Evolutionary conservation across 1,140 invertebrate species (phyloP), one percentile per base, ranked within the genome.

Genomic region (Hycleus phaleratus): DNA sequence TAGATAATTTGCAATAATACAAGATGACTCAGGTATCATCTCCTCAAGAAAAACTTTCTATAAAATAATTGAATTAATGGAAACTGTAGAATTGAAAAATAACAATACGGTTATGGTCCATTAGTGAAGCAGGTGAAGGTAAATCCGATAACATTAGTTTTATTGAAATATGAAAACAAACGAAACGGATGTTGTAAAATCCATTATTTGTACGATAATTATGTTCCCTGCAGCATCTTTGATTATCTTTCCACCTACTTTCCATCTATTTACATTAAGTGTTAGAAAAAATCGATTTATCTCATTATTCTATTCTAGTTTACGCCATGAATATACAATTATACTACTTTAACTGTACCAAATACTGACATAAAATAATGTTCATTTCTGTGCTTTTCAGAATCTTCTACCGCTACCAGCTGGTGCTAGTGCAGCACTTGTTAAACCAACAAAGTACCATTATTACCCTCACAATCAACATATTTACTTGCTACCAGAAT

Each of bases 391-490:
- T 12, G 4, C 24, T 18, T 86, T 81, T 65, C 82, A 88, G 87
- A 87, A 75, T 44, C 72, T 85, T 60, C 79, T 86, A 63, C 81
- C 85, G 64, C 75, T 85, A 69, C 85, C 85, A 68, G 85, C 83
- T 61, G 83, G 82, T 32, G 84, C 84, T 2, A 81, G 82, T 47
- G 78, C 77, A n/a, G 83, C 84, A 42, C 72, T 85, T 26, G 81
- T 83, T 25, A 92, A 92, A 72, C 89, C 90, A 3, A 93, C 90
- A 40, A 93, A 92, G 78, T 93, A 94, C 77, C 90, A 94, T 72
- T 93, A 91, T 77, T 93, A 92, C 74, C 90, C 90, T n/a, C 91
- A 93, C 77, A 93, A 93, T 76, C 90, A 93, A 74, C 90, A 93
- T 74, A 88, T 93, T 65, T 92, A 92, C 79, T 76, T 92, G 64